A percentile compares a stretch with the other conserved stretches of the same genome.
Conservation (phyloP, 2,113 vertebrate genomes). For the Mus pahari region DNA sequence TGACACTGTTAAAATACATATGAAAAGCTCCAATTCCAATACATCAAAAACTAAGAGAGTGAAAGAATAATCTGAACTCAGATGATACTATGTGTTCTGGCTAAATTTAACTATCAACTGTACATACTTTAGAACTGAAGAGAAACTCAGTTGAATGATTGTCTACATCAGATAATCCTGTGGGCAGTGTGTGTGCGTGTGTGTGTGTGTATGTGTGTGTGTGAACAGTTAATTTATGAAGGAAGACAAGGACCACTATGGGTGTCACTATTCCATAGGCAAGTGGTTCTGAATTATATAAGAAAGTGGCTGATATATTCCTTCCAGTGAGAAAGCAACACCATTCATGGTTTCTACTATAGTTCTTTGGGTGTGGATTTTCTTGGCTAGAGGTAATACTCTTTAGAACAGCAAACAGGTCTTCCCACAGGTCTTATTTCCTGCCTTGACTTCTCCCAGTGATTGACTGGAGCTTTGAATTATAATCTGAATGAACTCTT, state of each 20-base stretch:
- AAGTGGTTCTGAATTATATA: too few species aligned
- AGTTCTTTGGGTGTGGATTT: not conserved
- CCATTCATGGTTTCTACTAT: not conserved
- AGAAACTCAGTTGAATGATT: not conserved
- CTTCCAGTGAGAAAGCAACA: not conserved
- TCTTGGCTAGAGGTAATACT: not conserved
- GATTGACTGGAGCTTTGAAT: not conserved
- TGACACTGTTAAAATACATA: not conserved
- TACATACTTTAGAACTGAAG: not conserved
- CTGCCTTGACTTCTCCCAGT: not conserved
- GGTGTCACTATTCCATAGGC: not conserved
- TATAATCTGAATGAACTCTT: not conserved
- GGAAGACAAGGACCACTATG: not conserved
- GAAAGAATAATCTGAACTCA: not conserved
- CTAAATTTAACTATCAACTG: not conserved
- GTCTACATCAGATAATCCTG: not conserved
- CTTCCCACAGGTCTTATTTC: not conserved
- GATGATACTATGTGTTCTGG: not conserved
- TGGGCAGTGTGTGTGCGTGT: not conserved
- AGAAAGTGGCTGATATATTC: not conserved
- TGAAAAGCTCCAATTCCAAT: not conserved
- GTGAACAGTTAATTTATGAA: too few species aligned
- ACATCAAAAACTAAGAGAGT: conserved; percentile 7
- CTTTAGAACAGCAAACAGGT: not conserved
- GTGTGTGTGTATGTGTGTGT: not conserved